Percentiles rank a stretch among this genome's conserved stretches.
These are phyloP conservation scores for Lasiurus cinereus DNA, from an alignment of 2,113 vertebrate species.

Conservation along the genomic window DNA sequence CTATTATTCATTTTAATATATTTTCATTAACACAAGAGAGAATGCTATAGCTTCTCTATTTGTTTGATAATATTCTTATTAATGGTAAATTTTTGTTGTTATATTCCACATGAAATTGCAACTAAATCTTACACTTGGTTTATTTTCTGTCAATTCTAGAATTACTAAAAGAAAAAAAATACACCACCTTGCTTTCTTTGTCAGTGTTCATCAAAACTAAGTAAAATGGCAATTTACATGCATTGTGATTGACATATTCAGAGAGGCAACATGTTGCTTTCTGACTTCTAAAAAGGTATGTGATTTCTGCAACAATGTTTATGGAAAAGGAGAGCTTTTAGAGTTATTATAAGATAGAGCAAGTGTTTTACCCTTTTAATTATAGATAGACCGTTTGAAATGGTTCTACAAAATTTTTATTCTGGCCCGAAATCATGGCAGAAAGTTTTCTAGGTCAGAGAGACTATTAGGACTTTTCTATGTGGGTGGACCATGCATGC, in stretches of 20 bases:
- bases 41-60: not conserved
- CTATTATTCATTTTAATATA: not conserved
- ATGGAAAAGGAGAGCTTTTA: not conserved
- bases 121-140: not conserved
- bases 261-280: not conserved
- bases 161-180: not conserved
- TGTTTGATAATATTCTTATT: not conserved
- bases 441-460: not conserved
- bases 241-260: not conserved
- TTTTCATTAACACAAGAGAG: not conserved
- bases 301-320: not conserved
- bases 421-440: not conserved
- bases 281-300: not conserved
- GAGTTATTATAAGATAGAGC: slow-evolving; percentile 50
- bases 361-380: slow-evolving; percentile 51
- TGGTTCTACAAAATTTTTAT: not conserved
- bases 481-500: fast-evolving
- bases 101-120: not conserved
- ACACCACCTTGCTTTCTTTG: not conserved
- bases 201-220: slow-evolving; percentile 17
- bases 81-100: not conserved
- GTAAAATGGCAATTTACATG: slow-evolving; percentile 39
- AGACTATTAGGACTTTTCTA: not conserved
- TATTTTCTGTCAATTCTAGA: slow-evolving; percentile 12
- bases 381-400: not conserved